Percentiles rank a stretch among this genome's conserved stretches.
These are phyloP conservation scores for Tolypeutes matacus DNA, from an alignment of 2,797 vertebrate species.

Conservation along the genomic window DNA sequence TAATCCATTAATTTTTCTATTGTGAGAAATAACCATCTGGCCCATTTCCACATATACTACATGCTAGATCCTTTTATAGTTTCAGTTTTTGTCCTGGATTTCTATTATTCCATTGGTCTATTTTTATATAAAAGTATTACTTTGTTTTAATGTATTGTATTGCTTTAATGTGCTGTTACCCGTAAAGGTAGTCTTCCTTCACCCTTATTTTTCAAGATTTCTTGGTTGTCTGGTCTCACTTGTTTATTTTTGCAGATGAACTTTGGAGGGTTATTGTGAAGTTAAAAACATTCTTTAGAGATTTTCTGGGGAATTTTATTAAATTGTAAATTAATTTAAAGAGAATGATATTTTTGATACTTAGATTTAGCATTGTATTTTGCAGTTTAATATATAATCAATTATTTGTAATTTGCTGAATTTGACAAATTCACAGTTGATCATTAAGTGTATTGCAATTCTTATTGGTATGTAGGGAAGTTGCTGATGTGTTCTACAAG, in stretches of 20 bases:
- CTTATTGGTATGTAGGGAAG: background rate
- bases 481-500: slow-evolving; percentile 26
- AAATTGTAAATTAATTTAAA: slow-evolving; percentile 27
- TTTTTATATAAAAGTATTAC: background rate
- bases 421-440: slow-evolving; percentile 49
- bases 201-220: slow-evolving; percentile 55
- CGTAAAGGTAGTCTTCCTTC: background rate
- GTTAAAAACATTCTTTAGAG: slow-evolving; percentile 34
- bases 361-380: slow-evolving; percentile 23
- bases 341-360: slow-evolving; percentile 7
- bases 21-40: background rate
- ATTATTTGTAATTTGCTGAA: background rate
- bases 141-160: background rate
- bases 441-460: slow-evolving; percentile 48
- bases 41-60: background rate
- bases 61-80: background rate
- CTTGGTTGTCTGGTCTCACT: background rate
- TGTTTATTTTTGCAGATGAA: slow-evolving; percentile 56
- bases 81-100: slow-evolving; percentile 5
- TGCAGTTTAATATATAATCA: background rate
- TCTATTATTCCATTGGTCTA: background rate
- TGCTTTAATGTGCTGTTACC: background rate
- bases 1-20: background rate
- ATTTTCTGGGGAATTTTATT: slow-evolving; percentile 40
- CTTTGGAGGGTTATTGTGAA: background rate